These are phyloP conservation scores for Stigmatopora nigra DNA, from an alignment of 2,113 vertebrate genomes.

Conservation along the genomic window DNA sequence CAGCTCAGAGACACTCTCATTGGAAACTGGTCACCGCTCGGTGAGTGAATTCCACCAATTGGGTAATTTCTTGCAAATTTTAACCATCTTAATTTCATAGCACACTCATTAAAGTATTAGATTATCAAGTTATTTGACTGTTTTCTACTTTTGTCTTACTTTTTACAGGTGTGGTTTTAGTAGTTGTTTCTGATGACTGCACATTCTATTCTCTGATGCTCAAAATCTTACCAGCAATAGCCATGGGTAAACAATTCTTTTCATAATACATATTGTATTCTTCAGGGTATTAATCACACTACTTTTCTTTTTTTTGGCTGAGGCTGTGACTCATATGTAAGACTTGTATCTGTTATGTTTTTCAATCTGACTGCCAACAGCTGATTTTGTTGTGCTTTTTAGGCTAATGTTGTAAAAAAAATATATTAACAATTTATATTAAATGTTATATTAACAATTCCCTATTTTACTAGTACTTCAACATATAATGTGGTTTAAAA, in stretches of 20 bases:
- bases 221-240: conserved; percentile 66
- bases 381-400: too few relatives aligned
- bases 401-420: too few relatives aligned
- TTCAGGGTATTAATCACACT: too few relatives aligned
- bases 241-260: conserved; percentile 62
- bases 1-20: conserved; percentile 64
- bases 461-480: too few relatives aligned
- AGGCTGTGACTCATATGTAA: too few relatives aligned
- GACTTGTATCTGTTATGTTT: too few relatives aligned
- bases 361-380: too few relatives aligned
- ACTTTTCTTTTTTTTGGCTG: too few relatives aligned
- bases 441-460: too few relatives aligned
- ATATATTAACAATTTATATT: too few relatives aligned
- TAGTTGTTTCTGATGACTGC: conserved; percentile 62
- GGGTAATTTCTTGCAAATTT: not conserved
- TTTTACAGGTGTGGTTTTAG: conserved; percentile 63
- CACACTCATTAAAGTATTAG: not conserved
- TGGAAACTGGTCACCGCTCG: conserved; percentile 56
- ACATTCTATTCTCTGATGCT: conserved; percentile 59
- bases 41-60: conserved; percentile 33
- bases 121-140: too few relatives aligned
- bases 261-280: not conserved
- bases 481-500: too few relatives aligned
- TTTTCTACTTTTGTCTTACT: not conserved
- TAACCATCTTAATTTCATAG: not conserved